Percentiles rank a stretch among this genome's conserved stretches.
Conservation (phyloP, 2,888 invertebrate genomes). For the Eumerus sabulonum region DNA sequence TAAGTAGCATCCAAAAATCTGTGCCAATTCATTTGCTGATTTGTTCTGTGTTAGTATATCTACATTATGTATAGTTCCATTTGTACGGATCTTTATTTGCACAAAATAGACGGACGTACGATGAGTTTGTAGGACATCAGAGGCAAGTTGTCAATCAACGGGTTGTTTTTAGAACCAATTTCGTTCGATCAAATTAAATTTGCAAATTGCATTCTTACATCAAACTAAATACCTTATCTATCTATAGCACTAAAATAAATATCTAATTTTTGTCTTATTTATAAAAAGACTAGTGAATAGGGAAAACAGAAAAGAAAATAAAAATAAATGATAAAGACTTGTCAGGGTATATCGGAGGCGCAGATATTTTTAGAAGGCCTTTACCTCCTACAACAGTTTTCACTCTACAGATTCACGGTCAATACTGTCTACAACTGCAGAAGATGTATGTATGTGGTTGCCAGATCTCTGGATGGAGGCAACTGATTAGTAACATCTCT, state of each 20-base stretch:
- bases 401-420: constrained; percentile 51
- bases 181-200: no score
- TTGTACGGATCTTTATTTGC: constrained; percentile 34
- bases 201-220: no score
- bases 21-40: constrained; percentile 74
- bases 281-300: not conserved
- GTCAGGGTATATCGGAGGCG: no score
- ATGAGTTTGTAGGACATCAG: constrained; percentile 10
- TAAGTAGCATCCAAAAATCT: constrained; percentile 67
- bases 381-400: constrained; percentile 44
- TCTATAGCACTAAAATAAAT: no score
- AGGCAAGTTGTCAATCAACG: constrained; percentile 19
- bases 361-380: constrained; percentile 53
- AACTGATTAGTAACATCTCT: no score
- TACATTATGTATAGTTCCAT: no score
- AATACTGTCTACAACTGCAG: constrained; percentile 23
- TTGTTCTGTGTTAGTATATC: constrained; percentile 36
- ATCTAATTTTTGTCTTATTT: no score
- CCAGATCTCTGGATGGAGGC: no score
- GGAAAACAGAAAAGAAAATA: not conserved
- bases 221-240: no score
- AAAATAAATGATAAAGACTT: not conserved
- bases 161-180: not conserved
- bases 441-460: no score
- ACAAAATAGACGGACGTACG: not conserved